Evolutionary conservation across 37 sponge, comb jelly and placozoan species (phyloP).

Genomic region (Mnemiopsis leidyi): DNA sequence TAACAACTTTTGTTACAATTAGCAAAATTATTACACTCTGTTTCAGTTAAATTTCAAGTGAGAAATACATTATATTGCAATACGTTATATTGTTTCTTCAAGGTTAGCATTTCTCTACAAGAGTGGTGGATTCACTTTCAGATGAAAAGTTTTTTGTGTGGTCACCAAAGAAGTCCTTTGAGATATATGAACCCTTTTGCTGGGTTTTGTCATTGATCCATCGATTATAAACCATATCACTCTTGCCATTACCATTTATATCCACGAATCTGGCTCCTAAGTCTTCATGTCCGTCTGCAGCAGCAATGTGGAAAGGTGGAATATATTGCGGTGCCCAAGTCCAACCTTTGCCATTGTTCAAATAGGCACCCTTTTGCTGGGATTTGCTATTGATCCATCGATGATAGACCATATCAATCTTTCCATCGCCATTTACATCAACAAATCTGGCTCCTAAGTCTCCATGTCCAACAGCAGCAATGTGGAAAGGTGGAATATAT

Average conservation of each 20-base stretch:
- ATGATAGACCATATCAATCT: not conserved
- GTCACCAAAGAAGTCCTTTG: not conserved
- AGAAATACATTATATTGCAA: too few relatives aligned
- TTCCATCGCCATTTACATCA: not conserved
- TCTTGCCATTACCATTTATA: not conserved
- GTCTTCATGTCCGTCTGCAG: not conserved
- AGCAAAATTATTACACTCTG: too few relatives aligned
- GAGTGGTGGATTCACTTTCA: too few relatives aligned
- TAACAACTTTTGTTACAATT: too few relatives aligned
- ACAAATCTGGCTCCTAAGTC: not conserved
- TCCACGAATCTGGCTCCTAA: not conserved
- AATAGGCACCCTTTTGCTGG: not conserved
- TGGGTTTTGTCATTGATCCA: not conserved
- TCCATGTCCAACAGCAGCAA: not conserved
- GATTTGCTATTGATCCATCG: not conserved
- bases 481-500: not conserved
- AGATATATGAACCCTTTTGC: not conserved
- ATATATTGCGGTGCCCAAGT: not conserved
- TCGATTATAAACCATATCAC: not conserved
- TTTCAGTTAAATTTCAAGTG: too few relatives aligned
- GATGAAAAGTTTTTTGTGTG: too few relatives aligned
- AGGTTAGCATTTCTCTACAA: too few relatives aligned
- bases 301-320: not conserved
- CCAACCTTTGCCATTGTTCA: not conserved
- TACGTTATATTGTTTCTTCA: too few relatives aligned